These are phyloP conservation scores for Beaufortia kweichowensis DNA, from an alignment of 2,113 vertebrate genomes.

Conservation along the genomic window DNA sequence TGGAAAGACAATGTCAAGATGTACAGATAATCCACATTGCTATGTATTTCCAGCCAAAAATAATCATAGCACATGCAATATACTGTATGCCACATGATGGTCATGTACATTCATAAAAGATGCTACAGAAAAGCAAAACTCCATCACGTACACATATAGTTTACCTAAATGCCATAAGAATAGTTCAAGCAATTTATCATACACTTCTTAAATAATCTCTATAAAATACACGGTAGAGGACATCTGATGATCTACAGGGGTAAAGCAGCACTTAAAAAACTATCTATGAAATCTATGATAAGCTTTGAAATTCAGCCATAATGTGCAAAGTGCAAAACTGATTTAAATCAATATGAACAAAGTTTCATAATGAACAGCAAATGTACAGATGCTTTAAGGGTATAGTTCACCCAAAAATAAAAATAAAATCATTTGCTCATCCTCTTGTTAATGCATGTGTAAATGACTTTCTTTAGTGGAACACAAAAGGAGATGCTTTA, in stretches of 20 bases:
- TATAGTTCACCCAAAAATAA: neutral
- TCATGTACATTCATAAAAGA: slow-evolving; percentile 1
- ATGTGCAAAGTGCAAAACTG: slow-evolving; percentile 61
- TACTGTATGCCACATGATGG: neutral
- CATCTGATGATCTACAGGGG: neutral
- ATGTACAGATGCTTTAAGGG: slow-evolving; percentile 25
- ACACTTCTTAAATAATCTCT: neutral
- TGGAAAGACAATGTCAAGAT: neutral
- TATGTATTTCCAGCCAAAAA: neutral
- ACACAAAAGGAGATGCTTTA: too few species aligned
- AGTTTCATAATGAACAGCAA: neutral
- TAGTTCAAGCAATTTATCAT: neutral
- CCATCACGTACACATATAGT: neutral
- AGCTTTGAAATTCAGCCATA: neutral
- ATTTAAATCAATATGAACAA: slow-evolving; percentile 8
- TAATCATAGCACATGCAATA: slow-evolving; percentile 6
- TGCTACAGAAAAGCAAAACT: slow-evolving; percentile 3
- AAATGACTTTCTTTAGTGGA: too few species aligned
- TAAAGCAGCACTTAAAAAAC: slow-evolving; percentile 10
- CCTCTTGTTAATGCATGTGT: neutral
- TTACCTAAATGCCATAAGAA: neutral
- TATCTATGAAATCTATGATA: neutral
- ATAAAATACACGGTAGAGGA: neutral
- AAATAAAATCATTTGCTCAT: neutral
- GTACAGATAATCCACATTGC: slow-evolving; percentile 6